phyloP scores from a whole-genome alignment of 2,797 vertebrate genomes.

The Apogon talboti region DNA sequence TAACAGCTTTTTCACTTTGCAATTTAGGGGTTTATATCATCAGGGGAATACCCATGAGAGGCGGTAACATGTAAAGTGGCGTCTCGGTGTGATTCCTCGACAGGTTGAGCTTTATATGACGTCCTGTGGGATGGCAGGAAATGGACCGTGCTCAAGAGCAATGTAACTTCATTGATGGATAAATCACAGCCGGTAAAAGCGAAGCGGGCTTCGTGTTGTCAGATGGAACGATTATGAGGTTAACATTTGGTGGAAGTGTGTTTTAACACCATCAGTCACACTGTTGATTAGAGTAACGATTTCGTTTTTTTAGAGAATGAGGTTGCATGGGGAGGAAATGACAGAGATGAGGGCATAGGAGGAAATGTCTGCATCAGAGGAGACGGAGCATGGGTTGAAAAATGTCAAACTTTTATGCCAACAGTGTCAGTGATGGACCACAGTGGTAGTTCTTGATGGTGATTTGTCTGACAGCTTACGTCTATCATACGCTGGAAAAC shows the following conservation, averaged over 20 bases:
- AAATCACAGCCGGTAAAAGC: slow-evolving; percentile 59
- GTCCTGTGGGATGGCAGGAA: slow-evolving; percentile 51
- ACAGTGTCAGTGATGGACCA: too few species aligned
- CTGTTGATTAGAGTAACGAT: slow-evolving; percentile 45
- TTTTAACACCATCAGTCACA: slow-evolving; percentile 52
- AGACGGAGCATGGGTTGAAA: too few species aligned
- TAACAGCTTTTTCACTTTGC: slow-evolving; percentile 66
- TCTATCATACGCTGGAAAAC: too few species aligned
- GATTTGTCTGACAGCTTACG: too few species aligned
- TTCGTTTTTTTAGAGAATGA: neutral
- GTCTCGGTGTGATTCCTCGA: slow-evolving; percentile 53
- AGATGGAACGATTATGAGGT: slow-evolving; percentile 57
- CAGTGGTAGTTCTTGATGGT: too few species aligned
- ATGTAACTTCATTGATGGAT: slow-evolving; percentile 47
- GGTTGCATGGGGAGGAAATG: slow-evolving; percentile 6
- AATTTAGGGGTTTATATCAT: slow-evolving; percentile 61
- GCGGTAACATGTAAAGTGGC: slow-evolving; percentile 64
- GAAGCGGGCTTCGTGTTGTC: slow-evolving; percentile 30
- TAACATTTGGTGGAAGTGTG: slow-evolving; percentile 50
- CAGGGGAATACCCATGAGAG: slow-evolving; percentile 50
- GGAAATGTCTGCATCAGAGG: too few species aligned
- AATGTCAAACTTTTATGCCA: too few species aligned
- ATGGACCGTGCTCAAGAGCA: slow-evolving; percentile 47
- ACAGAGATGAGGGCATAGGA: neutral
- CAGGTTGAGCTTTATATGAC: slow-evolving; percentile 51